Evolutionary conservation across 2,888 invertebrate genomes (phyloP).

Genomic region (Meandrusa payeni): DNA sequence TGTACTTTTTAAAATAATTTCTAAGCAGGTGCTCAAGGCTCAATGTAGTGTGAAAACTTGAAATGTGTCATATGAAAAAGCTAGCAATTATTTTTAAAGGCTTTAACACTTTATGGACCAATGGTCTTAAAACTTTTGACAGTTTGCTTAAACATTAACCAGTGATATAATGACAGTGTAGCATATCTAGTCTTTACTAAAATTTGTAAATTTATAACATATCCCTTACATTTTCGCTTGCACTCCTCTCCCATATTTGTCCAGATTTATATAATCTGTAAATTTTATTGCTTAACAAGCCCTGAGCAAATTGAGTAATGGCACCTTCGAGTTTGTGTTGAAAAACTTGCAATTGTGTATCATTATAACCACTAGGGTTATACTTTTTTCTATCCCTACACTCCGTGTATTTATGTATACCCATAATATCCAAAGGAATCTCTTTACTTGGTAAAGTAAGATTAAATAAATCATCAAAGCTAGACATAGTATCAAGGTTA

Average conservation of each 20-base stretch:
- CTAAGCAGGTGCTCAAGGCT: too few species aligned
- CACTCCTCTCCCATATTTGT: slow-evolving; percentile 69
- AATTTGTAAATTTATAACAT: slow-evolving; percentile 41
- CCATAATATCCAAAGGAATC: slow-evolving; percentile 58
- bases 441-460: slow-evolving; percentile 46
- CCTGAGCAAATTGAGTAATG: slow-evolving; percentile 72
- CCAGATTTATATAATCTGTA: slow-evolving; percentile 70
- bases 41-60: too few species aligned
- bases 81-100: too few species aligned
- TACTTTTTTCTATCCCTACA: slow-evolving; percentile 65
- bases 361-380: slow-evolving; percentile 59
- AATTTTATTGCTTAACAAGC: slow-evolving; percentile 67
- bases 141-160: too few species aligned
- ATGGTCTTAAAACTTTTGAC: too few species aligned
- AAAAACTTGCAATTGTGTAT: slow-evolving; percentile 69
- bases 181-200: too few species aligned
- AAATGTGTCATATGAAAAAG: too few species aligned
- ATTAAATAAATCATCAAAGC: slow-evolving; percentile 64
- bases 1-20: too few species aligned
- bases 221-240: slow-evolving; percentile 61
- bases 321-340: slow-evolving; percentile 76
- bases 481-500: slow-evolving; percentile 67
- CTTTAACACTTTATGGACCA: too few species aligned
- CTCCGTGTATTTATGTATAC: slow-evolving; percentile 69
- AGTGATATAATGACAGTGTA: too few species aligned